A percentile compares a stretch with the other conserved stretches of the same genome.
Conservation (phyloP, 2,888 invertebrate genomes). For the Coelinius sp. region DNA sequence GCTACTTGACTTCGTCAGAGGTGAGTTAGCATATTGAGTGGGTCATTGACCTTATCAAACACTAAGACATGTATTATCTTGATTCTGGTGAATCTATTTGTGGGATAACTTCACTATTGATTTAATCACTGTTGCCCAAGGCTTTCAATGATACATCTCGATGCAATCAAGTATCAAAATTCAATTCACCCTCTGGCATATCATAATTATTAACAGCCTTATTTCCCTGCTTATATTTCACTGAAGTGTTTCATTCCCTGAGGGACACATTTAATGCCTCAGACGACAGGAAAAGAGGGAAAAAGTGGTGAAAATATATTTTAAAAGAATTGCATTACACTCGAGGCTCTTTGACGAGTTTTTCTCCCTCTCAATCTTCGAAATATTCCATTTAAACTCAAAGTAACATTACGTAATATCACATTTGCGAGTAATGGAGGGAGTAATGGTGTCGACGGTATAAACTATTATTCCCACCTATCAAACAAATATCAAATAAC, state of each 20-base stretch:
- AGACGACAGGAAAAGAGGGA: not conserved
- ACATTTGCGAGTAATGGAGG: conserved; percentile 26
- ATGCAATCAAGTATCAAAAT: not conserved
- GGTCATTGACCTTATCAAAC: conserved; percentile 39
- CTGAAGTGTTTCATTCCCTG: not conserved
- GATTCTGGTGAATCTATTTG: not conserved
- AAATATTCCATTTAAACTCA: conserved; percentile 53
- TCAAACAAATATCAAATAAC: not conserved
- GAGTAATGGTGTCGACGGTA: not conserved
- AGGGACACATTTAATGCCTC: not conserved
- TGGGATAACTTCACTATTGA: not conserved
- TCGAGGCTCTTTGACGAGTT: conserved; percentile 53
- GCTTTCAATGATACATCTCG: not conserved
- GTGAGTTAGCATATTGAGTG: conserved; percentile 76
- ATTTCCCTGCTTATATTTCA: not conserved
- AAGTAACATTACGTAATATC: conserved; percentile 43
- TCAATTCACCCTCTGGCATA: not conserved
- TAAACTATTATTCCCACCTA: not conserved
- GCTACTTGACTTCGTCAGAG: conserved; percentile 96
- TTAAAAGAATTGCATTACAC: conserved; percentile 46
- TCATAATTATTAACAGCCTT: not conserved
- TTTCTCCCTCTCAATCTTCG: conserved; percentile 46
- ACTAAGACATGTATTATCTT: conserved; percentile 17
- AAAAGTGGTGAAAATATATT: not conserved
- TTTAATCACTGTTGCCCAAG: not conserved